A percentile compares a stretch with the other conserved stretches of the same genome.
Conservation (phyloP, 2,113 vertebrate species). For the Leiothrix lutea region DNA sequence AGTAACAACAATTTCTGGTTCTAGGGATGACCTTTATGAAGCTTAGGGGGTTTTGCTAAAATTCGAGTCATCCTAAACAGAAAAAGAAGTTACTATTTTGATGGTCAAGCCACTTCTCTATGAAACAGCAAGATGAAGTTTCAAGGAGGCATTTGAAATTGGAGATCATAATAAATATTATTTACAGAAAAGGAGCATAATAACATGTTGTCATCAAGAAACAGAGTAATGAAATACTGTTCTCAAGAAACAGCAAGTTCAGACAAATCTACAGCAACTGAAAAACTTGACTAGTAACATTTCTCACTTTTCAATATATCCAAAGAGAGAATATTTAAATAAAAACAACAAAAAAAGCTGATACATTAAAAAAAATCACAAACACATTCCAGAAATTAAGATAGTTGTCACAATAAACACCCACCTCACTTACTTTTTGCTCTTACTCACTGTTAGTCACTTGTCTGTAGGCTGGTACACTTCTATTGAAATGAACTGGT, state of each 20-base stretch:
- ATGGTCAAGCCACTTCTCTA: not conserved
- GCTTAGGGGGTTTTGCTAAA: not conserved
- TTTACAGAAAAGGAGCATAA: slow-evolving; percentile 24
- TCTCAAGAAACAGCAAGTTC: slow-evolving; percentile 25
- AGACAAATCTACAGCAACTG: not conserved
- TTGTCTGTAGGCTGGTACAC: slow-evolving; percentile 10
- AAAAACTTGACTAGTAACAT: not conserved
- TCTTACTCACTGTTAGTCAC: slow-evolving; percentile 18
- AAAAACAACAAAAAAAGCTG: not conserved
- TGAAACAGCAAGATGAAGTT: not conserved
- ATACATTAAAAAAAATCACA: not conserved
- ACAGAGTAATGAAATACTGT: not conserved
- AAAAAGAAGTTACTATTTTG: not conserved
- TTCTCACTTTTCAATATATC: not conserved
- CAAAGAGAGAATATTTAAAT: not conserved
- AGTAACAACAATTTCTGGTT: not conserved
- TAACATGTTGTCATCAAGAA: not conserved
- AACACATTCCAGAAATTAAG: not conserved
- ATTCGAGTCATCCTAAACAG: not conserved
- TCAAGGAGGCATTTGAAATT: slow-evolving; percentile 23
- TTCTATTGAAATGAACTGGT: not conserved
- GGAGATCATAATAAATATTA: slow-evolving; percentile 7
- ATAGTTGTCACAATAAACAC: not conserved
- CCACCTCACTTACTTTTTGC: not conserved
- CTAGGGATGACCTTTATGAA: not conserved